Evolutionary conservation across 1,140 invertebrate species (phyloP).

Genomic region (Agrilus planipennis): DNA sequence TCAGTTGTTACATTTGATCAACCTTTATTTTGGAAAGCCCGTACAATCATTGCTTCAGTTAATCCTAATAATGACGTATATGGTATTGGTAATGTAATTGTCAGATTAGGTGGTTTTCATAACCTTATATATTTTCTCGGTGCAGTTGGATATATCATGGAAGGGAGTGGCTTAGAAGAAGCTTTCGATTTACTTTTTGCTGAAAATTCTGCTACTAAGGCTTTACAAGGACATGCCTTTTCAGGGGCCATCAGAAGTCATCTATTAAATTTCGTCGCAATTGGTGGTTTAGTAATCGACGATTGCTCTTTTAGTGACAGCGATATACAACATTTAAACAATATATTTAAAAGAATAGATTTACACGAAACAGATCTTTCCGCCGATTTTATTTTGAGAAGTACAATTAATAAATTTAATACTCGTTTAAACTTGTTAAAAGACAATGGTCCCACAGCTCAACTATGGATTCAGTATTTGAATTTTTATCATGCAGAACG

Average conservation of each 20-base stretch:
- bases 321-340: no score
- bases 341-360: neutral
- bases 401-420: neutral
- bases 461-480: constrained; percentile 31
- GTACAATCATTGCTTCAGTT: no score
- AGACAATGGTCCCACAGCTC: neutral
- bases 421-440: neutral
- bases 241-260: constrained; percentile 24
- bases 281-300: no score
- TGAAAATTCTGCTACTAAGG: constrained; percentile 10
- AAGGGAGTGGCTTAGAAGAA: constrained; percentile 30
- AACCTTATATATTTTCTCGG: constrained; percentile 32
- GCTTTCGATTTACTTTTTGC: constrained; percentile 23
- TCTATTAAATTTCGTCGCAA: no score
- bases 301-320: no score
- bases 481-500: constrained; percentile 26
- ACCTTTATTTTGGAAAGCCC: no score
- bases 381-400: no score
- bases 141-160: constrained; percentile 29
- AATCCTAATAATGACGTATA: no score
- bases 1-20: no score
- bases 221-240: constrained; percentile 30
- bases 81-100: no score
- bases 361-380: no score
- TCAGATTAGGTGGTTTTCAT: constrained; percentile 24